phyloP scores from a whole-genome alignment of 2,113 vertebrate genomes.

The Macroglossus sobrinus region DNA sequence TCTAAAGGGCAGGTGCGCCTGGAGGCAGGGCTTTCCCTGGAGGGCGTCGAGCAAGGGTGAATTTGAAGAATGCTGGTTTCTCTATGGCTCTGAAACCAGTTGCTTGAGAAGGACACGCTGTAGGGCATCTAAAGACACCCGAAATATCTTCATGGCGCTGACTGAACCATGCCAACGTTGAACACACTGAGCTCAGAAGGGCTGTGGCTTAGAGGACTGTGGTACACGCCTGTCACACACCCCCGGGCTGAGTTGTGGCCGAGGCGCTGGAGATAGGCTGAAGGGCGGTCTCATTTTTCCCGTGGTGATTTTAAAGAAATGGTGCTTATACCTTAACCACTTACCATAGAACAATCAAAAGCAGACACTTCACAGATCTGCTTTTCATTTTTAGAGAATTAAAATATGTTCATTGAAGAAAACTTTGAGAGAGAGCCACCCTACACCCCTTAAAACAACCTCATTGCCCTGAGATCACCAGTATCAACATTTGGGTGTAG shows the following conservation, averaged over 20 bases:
- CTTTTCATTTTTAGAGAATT: neutral
- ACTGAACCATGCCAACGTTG: rapidly evolving
- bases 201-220: rapidly evolving
- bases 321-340: neutral
- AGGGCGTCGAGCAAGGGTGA: neutral
- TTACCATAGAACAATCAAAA: neutral
- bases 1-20: neutral
- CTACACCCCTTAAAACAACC: neutral
- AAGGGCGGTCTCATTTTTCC: neutral
- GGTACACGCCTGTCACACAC: rapidly evolving
- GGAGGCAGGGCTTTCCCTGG: neutral
- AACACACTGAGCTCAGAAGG: neutral
- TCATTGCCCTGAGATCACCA: neutral
- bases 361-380: neutral
- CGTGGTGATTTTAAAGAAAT: neutral
- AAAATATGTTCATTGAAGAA: neutral
- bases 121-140: neutral
- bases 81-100: neutral
- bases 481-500: neutral
- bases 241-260: neutral
- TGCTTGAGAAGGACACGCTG: neutral
- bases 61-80: neutral
- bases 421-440: neutral
- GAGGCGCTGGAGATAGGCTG: neutral
- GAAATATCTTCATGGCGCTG: no score